These are phyloP conservation scores for Craterocephalus amniculus DNA, from an alignment of 2,797 vertebrate genomes.

Conservation along the genomic window DNA sequence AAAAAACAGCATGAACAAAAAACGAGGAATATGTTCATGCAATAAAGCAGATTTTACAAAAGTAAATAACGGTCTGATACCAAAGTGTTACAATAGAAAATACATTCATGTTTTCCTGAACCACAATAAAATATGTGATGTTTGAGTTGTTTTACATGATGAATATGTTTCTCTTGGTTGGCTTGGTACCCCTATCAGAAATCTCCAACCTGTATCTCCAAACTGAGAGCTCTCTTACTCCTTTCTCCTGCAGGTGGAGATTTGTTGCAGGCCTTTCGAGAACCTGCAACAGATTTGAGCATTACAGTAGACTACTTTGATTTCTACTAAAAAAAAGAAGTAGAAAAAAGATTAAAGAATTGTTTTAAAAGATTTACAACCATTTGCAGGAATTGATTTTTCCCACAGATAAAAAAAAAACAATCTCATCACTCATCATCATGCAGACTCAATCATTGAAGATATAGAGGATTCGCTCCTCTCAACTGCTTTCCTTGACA, in stretches of 20 bases:
- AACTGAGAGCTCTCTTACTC: not conserved
- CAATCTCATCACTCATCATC: conserved; percentile 51
- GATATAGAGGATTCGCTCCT: conserved; percentile 46
- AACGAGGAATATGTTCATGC: too few relatives aligned
- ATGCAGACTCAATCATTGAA: conserved; percentile 42
- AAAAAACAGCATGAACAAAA: too few relatives aligned
- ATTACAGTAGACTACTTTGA: not conserved
- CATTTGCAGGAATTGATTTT: conserved; percentile 40
- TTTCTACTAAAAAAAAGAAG: not conserved
- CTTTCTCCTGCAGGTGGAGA: not conserved
- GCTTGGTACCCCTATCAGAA: too few relatives aligned
- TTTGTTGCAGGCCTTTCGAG: not conserved
- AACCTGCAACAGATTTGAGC: not conserved
- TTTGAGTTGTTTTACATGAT: not conserved
- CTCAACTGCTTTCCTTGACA: conserved; percentile 43
- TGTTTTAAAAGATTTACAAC: conserved; percentile 22
- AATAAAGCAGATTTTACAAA: too few relatives aligned
- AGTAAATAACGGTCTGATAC: not conserved
- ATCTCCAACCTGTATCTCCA: not conserved
- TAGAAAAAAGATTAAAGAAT: not conserved
- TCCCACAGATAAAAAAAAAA: conserved; percentile 19
- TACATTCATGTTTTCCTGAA: not conserved
- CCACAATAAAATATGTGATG: not conserved
- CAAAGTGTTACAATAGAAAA: not conserved
- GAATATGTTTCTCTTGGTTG: not conserved